phyloP scores from a whole-genome alignment of 53 echinoderm and acorn worm species.

The Arbacia lixula region DNA sequence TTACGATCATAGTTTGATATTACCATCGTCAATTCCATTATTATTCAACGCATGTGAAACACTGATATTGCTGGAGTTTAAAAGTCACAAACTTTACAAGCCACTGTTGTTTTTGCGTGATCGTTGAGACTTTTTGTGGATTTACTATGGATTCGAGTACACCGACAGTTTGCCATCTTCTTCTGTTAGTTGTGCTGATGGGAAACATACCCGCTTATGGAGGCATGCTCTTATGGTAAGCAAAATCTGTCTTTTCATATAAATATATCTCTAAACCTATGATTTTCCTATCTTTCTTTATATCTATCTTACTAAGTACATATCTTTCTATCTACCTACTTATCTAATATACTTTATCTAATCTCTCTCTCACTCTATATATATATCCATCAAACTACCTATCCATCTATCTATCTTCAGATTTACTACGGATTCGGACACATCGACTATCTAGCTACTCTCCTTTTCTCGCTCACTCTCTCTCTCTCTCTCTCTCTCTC shows the following conservation, averaged over 20 bases:
- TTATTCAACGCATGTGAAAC: not conserved
- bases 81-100: not conserved
- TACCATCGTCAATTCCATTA: no score
- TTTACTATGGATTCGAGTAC: slow-evolving; percentile 9
- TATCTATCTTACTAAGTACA: no score
- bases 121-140: not conserved
- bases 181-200: slow-evolving; percentile 5
- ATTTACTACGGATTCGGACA: no score
- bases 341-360: no score
- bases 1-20: not conserved
- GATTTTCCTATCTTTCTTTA: not conserved
- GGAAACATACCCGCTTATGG: not conserved
- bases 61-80: not conserved
- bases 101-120: not conserved
- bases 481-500: no score
- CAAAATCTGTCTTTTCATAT: not conserved
- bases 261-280: not conserved
- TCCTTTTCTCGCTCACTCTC: no score
- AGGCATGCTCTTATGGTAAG: slow-evolving; percentile 43
- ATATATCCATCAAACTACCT: no score
- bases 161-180: not conserved
- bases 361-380: no score
- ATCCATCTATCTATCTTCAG: no score
- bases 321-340: no score
- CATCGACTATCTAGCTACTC: no score